phyloP scores from a whole-genome alignment of 2,888 invertebrate species.

The Andrena haemorrhoa region DNA sequence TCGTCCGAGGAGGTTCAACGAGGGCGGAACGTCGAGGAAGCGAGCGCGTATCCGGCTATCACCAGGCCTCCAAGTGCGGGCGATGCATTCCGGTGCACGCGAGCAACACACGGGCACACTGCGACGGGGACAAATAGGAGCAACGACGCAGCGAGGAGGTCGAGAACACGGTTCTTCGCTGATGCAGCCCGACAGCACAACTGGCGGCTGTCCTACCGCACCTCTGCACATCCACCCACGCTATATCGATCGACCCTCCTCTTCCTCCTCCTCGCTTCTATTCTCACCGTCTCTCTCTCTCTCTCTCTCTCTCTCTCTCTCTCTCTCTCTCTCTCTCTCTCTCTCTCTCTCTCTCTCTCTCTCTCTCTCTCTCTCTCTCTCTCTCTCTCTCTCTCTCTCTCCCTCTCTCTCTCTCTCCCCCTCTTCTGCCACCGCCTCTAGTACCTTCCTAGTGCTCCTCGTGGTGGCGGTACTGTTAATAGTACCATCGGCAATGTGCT shows the following conservation, averaged over 20 bases:
- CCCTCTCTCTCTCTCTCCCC: constrained; percentile 9
- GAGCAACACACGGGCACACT: constrained; percentile 17
- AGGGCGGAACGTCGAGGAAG: constrained; percentile 13
- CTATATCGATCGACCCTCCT: constrained; percentile 83
- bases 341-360: constrained; percentile 29
- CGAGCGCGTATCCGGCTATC: constrained; percentile 5
- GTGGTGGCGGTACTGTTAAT: constrained; percentile 61
- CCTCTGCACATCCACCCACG: constrained; percentile 83
- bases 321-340: constrained; percentile 29
- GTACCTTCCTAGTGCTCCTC: constrained; percentile 53
- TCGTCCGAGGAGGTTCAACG: constrained; percentile 11
- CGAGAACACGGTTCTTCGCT: constrained; percentile 58
- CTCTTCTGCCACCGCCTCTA: constrained; percentile 56
- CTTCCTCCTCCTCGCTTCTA: constrained; percentile 60
- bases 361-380: too few relatives aligned
- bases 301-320: constrained; percentile 17
- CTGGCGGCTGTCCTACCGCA: constrained; percentile 78
- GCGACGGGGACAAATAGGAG: constrained; percentile 5
- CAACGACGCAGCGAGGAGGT: constrained; percentile 12
- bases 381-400: constrained; percentile 28
- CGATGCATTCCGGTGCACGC: constrained; percentile 10
- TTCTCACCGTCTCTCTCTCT: background rate
- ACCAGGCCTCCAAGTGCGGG: constrained; percentile 2
- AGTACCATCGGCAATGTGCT: constrained; percentile 45
- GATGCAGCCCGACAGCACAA: constrained; percentile 76